Evolutionary conservation across 1,140 invertebrate genomes (phyloP), one percentile per base, ranked within the genome.

Genomic region (Thaumatotibia leucotreta): DNA sequence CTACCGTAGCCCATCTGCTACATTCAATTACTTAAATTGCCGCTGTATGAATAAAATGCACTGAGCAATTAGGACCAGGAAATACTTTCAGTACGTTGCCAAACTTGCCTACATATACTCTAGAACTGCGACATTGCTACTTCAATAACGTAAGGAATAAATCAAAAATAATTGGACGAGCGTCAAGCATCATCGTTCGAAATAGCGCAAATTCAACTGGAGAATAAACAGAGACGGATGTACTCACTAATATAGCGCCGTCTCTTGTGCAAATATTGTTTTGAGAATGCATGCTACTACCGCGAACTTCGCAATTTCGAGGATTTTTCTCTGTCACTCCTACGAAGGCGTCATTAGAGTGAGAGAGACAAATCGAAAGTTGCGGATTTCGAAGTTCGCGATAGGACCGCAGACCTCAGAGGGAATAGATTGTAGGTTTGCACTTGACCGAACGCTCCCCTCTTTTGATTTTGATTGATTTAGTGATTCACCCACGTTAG

Each of bases 391-490:
- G n/a, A n/a, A n/a, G n/a, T n/a, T n/a, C n/a, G n/a, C n/a, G n/a
- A n/a, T n/a, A n/a, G n/a, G n/a, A n/a, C n/a, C n/a, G n/a, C 23
- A 31, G 24, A 27, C 23, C 17, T 8, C 39, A 45, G n/a, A 58
- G 52, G 52, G 52, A 58, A 58, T 45, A 45, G 39, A 45, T 45
- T 20, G 39, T 45, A 31, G 23, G 24, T 27, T 58, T 29, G 50
- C 50, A 58, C 52, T 58, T 58, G 52, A 58, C 27, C 24, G 52
- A 58, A n/a, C 52, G 4, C 23, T 52, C 52, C 52, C 52, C 23
- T 29, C 23, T 10, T 58, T 58, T 58, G 52, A 58, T 10, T 58
- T 58, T 58, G 52, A 58, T 58, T 58, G 52, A 58, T 58, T 58
- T 58, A 24, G 52, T 58, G 52, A 58, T 58, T 58, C 52, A 58